Evolutionary conservation across 92 coral and sea anemone genomes (phyloP).

Genomic region (Chrysogorgia sp.): DNA sequence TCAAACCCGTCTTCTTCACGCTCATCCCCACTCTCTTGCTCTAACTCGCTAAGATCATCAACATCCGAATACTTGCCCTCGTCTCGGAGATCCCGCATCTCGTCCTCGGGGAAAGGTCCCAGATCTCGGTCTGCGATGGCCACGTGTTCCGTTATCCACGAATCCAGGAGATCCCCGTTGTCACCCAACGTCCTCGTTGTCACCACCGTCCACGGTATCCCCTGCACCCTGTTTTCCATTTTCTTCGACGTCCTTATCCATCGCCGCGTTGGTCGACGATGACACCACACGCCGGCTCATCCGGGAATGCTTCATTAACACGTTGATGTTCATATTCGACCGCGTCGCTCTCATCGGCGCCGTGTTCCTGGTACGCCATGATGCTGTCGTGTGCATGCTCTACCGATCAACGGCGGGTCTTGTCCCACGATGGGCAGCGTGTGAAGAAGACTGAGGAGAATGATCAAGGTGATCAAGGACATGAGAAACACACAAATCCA

Average conservation of each 20-base stretch:
- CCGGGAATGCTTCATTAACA: slow-evolving; percentile 77
- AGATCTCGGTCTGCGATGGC: background rate
- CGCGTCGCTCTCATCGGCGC: slow-evolving; percentile 94
- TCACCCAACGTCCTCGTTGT: background rate
- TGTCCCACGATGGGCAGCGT: slow-evolving; percentile 19
- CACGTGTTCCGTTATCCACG: slow-evolving; percentile 23
- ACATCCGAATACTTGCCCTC: slow-evolving; percentile 91
- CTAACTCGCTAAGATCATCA: slow-evolving; percentile 94
- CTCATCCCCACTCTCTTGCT: slow-evolving; percentile 70
- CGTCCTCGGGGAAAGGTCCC: slow-evolving; percentile 5
- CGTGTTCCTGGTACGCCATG: slow-evolving; percentile 97
- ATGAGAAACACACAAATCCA: slow-evolving; percentile 28
- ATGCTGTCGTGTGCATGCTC: slow-evolving; percentile 72
- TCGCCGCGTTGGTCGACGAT: background rate
- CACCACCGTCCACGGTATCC: slow-evolving; percentile 7
- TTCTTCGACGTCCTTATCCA: background rate
- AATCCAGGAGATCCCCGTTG: background rate
- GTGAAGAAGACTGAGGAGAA: slow-evolving; percentile 31
- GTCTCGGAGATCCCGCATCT: slow-evolving; percentile 54
- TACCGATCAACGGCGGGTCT: slow-evolving; percentile 28
- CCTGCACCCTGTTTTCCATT: slow-evolving; percentile 14
- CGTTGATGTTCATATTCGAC: slow-evolving; percentile 84
- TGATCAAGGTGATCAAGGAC: slow-evolving; percentile 5
- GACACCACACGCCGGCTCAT: background rate
- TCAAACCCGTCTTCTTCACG: slow-evolving; percentile 67